Evolutionary conservation across 2,888 invertebrate species (phyloP).

Genomic region (Pteria penguin): DNA sequence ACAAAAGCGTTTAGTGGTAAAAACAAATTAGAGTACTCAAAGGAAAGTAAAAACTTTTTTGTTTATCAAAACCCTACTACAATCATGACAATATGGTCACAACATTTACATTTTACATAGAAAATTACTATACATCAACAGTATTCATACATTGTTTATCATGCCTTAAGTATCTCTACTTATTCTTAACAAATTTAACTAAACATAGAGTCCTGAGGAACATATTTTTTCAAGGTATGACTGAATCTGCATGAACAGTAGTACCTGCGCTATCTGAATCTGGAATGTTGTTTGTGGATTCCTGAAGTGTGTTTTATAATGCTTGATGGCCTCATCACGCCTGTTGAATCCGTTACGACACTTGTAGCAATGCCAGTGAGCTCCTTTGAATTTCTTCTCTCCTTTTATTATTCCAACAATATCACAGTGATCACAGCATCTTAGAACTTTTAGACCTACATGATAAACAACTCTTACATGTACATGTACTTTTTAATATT

Average conservation of each 20-base stretch:
- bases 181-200: not conserved
- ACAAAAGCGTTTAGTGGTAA: no score
- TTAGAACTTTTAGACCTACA: conserved; percentile 77
- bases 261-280: conserved; percentile 78
- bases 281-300: conserved; percentile 80
- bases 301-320: conserved; percentile 79
- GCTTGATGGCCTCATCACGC: conserved; percentile 79
- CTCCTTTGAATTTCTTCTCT: conserved; percentile 79
- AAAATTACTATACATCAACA: no score
- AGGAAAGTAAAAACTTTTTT: no score
- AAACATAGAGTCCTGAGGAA: not conserved
- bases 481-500: no score
- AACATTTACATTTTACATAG: no score
- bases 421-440: conserved; percentile 79
- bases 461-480: not conserved
- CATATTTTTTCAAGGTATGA: not conserved
- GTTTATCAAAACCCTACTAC: no score
- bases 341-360: conserved; percentile 80
- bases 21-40: no score
- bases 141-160: no score
- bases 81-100: no score
- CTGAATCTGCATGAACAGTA: not conserved
- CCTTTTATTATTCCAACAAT: conserved; percentile 80
- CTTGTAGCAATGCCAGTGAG: conserved; percentile 80
- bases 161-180: not conserved